Percentiles rank a stretch among this genome's conserved stretches.
phyloP scores from a whole-genome alignment of 2,797 vertebrate genomes.

The Enteromius unitaeniatus region DNA sequence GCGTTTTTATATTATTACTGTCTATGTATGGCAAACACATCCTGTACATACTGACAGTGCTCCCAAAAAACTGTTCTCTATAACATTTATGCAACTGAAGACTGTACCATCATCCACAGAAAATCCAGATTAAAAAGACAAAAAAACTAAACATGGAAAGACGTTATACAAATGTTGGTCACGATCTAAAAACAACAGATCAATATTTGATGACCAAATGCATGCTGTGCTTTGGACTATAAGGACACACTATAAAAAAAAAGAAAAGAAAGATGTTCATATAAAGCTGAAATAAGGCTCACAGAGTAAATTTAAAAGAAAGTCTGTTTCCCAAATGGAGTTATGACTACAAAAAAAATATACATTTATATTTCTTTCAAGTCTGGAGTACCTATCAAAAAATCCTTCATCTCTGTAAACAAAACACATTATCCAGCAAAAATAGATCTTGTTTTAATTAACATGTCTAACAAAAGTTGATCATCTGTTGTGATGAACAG shows the following conservation, averaged over 20 bases:
- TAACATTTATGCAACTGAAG: neutral
- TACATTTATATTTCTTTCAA: neutral
- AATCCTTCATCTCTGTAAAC: slow-evolving; percentile 38
- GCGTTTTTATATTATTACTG: neutral
- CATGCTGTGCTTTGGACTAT: neutral
- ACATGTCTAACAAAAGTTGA: too few species aligned
- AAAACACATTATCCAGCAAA: neutral
- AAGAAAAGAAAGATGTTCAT: neutral
- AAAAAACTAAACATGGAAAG: neutral
- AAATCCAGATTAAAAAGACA: neutral
- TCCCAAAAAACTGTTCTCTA: neutral
- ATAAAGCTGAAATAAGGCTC: neutral
- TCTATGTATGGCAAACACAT: neutral
- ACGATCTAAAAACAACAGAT: neutral
- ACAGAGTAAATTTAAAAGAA: neutral
- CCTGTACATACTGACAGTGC: neutral
- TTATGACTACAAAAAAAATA: neutral
- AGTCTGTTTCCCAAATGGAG: neutral
- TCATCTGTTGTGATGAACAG: neutral
- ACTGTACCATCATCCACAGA: neutral
- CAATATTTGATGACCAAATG: neutral
- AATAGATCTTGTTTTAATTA: neutral
- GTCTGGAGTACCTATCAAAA: neutral
- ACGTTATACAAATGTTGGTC: neutral
- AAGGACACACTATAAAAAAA: neutral